phyloP scores from a whole-genome alignment of 2,113 vertebrate species.

The Pleuronectes platessa region DNA sequence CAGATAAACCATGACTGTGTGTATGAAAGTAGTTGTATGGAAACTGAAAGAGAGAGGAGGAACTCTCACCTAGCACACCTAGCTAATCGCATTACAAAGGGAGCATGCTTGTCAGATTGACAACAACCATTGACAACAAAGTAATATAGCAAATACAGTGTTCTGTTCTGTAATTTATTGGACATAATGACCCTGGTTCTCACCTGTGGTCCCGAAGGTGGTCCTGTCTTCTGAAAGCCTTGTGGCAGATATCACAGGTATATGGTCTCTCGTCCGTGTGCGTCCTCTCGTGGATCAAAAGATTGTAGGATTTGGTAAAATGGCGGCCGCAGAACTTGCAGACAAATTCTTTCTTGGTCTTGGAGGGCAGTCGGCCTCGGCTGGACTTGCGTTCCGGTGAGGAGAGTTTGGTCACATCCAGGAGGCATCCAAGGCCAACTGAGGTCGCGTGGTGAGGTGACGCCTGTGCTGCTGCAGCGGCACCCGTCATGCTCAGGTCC shows the following conservation, averaged over 20 bases:
- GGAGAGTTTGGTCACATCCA: conserved; percentile 92
- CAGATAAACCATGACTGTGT: not conserved
- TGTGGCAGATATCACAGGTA: conserved; percentile 99
- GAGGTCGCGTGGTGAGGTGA: conserved; percentile 69
- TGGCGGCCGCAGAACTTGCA: conserved; percentile 99
- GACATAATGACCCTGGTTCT: conserved; percentile 6
- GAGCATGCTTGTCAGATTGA: not conserved
- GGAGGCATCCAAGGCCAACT: conserved; percentile 85
- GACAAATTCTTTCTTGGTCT: conserved; percentile 99
- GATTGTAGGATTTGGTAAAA: conserved; percentile 99
- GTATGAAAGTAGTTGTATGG: not conserved
- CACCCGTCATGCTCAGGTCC: conserved; percentile 81
- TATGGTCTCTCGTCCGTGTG: conserved; percentile 97
- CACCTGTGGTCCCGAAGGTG: conserved; percentile 98
- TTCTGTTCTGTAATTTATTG: not conserved
- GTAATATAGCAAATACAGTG: too few relatives aligned
- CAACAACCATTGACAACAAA: too few relatives aligned
- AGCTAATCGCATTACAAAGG: not conserved
- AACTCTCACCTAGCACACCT: not conserved
- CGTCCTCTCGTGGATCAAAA: conserved; percentile 97
- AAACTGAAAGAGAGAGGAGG: not conserved
- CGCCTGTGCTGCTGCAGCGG: conserved; percentile 17
- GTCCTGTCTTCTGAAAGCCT: conserved; percentile 98
- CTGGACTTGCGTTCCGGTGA: conserved; percentile 94
- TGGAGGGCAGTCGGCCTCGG: conserved; percentile 92